Conservation (phyloP, 1,140 invertebrate species). For the Drosophila lacteicornis region DNA sequence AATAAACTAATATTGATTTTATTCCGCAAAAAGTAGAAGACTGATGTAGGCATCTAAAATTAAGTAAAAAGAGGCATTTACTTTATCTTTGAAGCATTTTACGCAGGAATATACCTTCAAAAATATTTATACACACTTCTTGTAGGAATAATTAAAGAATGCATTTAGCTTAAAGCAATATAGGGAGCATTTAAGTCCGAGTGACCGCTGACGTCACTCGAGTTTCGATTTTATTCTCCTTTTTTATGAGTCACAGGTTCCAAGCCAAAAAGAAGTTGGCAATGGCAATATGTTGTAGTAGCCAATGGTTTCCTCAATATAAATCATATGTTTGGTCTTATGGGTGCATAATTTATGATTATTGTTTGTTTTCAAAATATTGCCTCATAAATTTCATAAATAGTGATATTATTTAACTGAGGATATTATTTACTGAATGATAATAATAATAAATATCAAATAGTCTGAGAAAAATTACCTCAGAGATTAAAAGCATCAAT, state of each 20-base stretch:
- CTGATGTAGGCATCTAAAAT: background rate
- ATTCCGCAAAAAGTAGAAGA: background rate
- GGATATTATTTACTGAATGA: background rate
- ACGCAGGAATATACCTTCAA: background rate
- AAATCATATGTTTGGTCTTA: background rate
- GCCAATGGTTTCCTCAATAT: background rate
- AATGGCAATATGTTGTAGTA: background rate
- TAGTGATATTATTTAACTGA: background rate
- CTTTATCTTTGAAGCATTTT: background rate
- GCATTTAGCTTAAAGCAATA: background rate
- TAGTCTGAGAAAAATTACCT: background rate
- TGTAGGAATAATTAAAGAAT: background rate
- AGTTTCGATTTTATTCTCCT: slow-evolving; percentile 16
- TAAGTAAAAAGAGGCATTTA: background rate
- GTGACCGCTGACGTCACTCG: slow-evolving; percentile 9
- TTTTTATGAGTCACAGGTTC: background rate
- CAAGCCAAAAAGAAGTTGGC: slow-evolving; percentile 22
- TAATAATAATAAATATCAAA: background rate
- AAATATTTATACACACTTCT: no score
- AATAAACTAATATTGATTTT: no score
- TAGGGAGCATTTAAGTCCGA: no score
- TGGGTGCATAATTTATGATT: background rate
- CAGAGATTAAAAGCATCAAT: background rate
- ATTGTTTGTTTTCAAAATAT: background rate
- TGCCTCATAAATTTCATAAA: background rate